Percentiles rank a stretch among this genome's conserved stretches.
These are phyloP conservation scores for Cataglyphis altisquamis DNA, from an alignment of 2,888 invertebrate genomes.

Conservation along the genomic window DNA sequence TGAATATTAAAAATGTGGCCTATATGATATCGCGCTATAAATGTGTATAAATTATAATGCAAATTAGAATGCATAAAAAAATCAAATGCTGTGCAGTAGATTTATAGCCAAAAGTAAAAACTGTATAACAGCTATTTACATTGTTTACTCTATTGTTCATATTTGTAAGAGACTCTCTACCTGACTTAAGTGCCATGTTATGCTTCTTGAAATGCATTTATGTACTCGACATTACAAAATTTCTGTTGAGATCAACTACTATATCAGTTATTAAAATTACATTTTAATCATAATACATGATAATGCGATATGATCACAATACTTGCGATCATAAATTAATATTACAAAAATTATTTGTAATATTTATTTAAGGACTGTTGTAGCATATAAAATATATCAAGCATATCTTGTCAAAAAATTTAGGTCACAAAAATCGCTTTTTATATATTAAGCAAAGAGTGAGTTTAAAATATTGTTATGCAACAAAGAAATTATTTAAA, in stretches of 20 bases:
- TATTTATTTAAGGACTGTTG: constrained; percentile 61
- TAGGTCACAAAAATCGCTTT: constrained; percentile 41
- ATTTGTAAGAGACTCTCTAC: constrained; percentile 67
- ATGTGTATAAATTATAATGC: constrained; percentile 33
- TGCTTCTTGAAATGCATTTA: constrained; percentile 62
- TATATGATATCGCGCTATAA: constrained; percentile 42
- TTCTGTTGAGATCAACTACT: constrained; percentile 36
- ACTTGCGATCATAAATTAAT: constrained; percentile 54
- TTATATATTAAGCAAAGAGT: constrained; percentile 40
- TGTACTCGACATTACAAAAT: constrained; percentile 41
- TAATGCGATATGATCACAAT: neutral
- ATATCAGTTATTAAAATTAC: constrained; percentile 15
- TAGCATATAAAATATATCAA: constrained; percentile 4
- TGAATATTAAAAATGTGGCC: constrained; percentile 46
- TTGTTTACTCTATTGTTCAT: constrained; percentile 63
- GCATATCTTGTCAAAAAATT: constrained; percentile 32
- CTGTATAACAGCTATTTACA: constrained; percentile 40
- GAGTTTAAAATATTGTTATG: constrained; percentile 27
- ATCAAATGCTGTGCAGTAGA: constrained; percentile 60
- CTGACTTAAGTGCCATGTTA: constrained; percentile 74
- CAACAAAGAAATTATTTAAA: constrained; percentile 34
- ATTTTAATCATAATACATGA: too few species aligned
- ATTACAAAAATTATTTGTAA: constrained; percentile 65
- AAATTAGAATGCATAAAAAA: constrained; percentile 49
- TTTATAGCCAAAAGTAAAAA: constrained; percentile 34